These are phyloP conservation scores for Ligdia adustata DNA, from an alignment of 2,888 invertebrate species.

Conservation along the genomic window DNA sequence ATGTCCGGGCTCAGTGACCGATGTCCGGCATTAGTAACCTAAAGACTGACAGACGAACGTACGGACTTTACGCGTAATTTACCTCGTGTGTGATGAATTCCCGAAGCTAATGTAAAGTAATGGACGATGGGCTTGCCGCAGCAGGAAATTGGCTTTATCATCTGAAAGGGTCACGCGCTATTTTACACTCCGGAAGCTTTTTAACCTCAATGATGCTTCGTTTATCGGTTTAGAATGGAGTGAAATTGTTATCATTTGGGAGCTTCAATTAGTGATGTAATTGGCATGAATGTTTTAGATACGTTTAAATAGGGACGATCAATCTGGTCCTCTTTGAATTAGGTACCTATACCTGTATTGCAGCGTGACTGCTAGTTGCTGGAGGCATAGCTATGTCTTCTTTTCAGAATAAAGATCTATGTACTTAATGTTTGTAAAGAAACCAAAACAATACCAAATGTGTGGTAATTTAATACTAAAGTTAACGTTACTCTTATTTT, in stretches of 20 bases:
- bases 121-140: slow-evolving; percentile 45
- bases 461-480: no score
- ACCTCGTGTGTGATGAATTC: slow-evolving; percentile 50
- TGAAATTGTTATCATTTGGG: not conserved
- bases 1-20: slow-evolving; percentile 52
- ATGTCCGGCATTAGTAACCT: slow-evolving; percentile 47
- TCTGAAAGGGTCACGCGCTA: slow-evolving; percentile 42
- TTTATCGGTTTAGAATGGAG: slow-evolving; percentile 25
- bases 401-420: no score
- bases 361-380: no score
- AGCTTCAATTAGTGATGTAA: not conserved
- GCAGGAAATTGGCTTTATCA: slow-evolving; percentile 53
- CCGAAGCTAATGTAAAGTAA: slow-evolving; percentile 54
- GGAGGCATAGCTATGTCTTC: no score
- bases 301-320: no score
- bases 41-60: slow-evolving; percentile 21
- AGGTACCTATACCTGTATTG: no score
- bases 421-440: no score
- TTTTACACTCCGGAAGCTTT: slow-evolving; percentile 48
- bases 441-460: no score
- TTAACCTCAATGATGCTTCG: slow-evolving; percentile 28
- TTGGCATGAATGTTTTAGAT: not conserved
- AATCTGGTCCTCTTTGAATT: no score
- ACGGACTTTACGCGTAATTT: slow-evolving; percentile 41
- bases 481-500: no score